phyloP scores from a whole-genome alignment of 2,113 vertebrate species.

The Leptodactylus fuscus region DNA sequence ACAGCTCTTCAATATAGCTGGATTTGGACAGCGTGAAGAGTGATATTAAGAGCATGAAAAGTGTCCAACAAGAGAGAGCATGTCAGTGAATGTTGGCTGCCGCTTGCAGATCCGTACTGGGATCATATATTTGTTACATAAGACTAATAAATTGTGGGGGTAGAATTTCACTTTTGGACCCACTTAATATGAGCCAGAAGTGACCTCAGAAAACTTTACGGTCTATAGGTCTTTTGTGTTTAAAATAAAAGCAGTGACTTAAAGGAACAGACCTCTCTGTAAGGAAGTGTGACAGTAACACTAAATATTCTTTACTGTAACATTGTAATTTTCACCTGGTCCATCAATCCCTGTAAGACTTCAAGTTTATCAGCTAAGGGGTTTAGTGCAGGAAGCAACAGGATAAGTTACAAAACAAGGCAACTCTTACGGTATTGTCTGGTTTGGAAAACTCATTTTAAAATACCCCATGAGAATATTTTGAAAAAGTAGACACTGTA shows the following conservation, averaged over 20 bases:
- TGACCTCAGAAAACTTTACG: slow-evolving; percentile 44
- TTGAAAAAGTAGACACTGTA: no score
- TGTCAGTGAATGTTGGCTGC: slow-evolving; percentile 42
- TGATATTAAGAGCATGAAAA: slow-evolving; percentile 38
- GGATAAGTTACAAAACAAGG: no score
- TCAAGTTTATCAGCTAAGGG: no score
- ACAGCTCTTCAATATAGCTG: background rate
- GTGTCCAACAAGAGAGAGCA: slow-evolving; percentile 48
- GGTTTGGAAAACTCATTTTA: no score
- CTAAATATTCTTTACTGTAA: background rate
- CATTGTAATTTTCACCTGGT: background rate
- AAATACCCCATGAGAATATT: no score
- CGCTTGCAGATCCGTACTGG: slow-evolving; percentile 17
- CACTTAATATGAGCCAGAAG: slow-evolving; percentile 25
- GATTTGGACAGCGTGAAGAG: slow-evolving; percentile 20
- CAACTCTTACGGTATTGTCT: no score
- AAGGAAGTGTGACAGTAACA: no score
- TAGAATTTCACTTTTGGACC: slow-evolving; percentile 50
- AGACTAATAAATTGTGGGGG: slow-evolving; percentile 46
- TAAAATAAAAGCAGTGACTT: background rate
- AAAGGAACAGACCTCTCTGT: background rate
- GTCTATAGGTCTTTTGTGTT: slow-evolving; percentile 30
- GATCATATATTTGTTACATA: slow-evolving; percentile 40
- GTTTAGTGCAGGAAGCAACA: background rate
- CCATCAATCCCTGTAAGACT: background rate